A percentile compares a stretch with the other conserved stretches of the same genome.
These are phyloP conservation scores for Meiosimyza decipiens DNA, from an alignment of 2,888 invertebrate species.

Conservation along the genomic window DNA sequence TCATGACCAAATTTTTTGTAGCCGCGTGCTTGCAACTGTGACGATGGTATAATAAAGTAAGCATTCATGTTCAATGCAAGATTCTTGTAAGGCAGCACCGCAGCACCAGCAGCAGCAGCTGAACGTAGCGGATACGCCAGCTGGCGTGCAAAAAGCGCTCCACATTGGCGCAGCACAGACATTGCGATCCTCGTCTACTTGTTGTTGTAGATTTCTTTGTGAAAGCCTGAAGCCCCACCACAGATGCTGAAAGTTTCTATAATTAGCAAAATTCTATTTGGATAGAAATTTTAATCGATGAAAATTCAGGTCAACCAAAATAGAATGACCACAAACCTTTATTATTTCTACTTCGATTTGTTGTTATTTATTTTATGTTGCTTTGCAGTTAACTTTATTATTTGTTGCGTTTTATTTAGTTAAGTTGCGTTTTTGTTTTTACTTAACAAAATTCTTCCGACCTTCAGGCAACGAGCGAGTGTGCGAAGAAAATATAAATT, in stretches of 20 bases:
- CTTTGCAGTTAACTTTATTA: background rate
- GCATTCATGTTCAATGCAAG: constrained; percentile 13
- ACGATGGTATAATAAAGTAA: background rate
- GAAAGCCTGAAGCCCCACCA: background rate
- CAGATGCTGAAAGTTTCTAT: background rate
- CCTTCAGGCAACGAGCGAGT: background rate
- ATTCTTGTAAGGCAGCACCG: background rate
- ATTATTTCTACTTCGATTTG: background rate
- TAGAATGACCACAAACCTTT: background rate
- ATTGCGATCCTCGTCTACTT: constrained; percentile 31
- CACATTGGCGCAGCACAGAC: constrained; percentile 52
- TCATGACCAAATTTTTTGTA: constrained; percentile 72
- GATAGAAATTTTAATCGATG: constrained; percentile 7
- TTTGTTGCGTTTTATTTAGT: background rate
- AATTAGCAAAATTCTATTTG: constrained; percentile 9
- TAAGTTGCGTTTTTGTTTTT: background rate
- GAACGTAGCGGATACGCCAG: constrained; percentile 24
- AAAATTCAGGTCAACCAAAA: too few relatives aligned
- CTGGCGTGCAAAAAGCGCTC: constrained; percentile 44
- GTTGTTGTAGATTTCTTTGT: background rate
- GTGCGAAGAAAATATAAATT: background rate
- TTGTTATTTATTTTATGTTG: background rate
- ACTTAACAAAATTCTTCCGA: background rate
- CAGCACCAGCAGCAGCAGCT: constrained; percentile 28
- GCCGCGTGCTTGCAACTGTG: constrained; percentile 52